Evolutionary conservation across 2,113 vertebrate genomes (phyloP), one percentile per base, ranked within the genome.

Genomic region (Girardinichthys multiradiatus): DNA sequence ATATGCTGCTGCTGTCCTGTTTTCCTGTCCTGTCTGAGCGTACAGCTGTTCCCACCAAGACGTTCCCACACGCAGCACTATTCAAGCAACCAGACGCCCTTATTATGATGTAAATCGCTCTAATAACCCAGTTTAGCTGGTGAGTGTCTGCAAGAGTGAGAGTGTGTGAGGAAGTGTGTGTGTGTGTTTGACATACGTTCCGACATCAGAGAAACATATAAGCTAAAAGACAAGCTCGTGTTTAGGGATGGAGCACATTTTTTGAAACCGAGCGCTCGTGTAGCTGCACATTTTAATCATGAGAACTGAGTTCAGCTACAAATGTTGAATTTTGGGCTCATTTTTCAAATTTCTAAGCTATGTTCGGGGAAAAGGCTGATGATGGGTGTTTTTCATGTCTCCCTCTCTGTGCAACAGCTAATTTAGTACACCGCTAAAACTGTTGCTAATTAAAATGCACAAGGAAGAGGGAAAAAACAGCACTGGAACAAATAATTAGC

Each of bases 81-180:
- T 83, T 90, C 86, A 93, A 89, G 87, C 87, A 78, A 83, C 84
- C 89, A 92, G 93, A 92, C 92, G 87, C 90, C 72, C 84, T 87
- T 73, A 93, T 93, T 95, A 91, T 93, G 82, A 95, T 94, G 93
- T 93, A 94, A 95, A 94, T 94, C 83, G 89, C 91, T 92, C 91
- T 94, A 92, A 94, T 94, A 94, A 93, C 88, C 87, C 84, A 92
- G 90, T 92, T 91, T 91, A 91, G 89, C 80, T 86, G 84, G 79
- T 85, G 86, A 87, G 85, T 77, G 82, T 82, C 83, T 84, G 85
- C 21, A 29, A 28, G 66, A 29, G 80, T 64, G 80, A 58, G 77
- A 29, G 79, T 66, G 73, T 61, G 77, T 27, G 67, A 31, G 57
- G 65, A 68, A 30, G 83, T 72, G 77, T 68, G 68, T 60, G 58